Evolutionary conservation across 2,113 vertebrate species (phyloP).

Genomic region (Lophura nycthemera): DNA sequence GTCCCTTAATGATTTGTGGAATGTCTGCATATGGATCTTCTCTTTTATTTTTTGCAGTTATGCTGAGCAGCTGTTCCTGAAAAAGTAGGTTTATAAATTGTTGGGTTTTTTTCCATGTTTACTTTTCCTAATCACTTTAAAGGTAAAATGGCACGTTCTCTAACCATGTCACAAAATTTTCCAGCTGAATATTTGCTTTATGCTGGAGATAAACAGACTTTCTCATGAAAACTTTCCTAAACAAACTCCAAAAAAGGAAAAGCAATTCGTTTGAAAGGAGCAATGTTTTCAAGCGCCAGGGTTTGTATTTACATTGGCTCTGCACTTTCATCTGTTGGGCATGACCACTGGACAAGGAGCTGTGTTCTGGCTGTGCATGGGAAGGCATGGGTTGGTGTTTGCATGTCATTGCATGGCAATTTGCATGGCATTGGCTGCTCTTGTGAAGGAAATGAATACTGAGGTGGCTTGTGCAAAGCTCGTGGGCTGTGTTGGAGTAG

Average conservation of each 20-base stretch:
- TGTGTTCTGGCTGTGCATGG: background rate
- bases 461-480: background rate
- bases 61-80: constrained; percentile 66
- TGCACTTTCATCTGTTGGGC: background rate
- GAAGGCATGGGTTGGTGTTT: background rate
- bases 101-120: background rate
- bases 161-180: background rate
- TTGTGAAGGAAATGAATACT: background rate
- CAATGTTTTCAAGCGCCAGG: background rate
- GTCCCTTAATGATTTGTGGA: constrained; percentile 16
- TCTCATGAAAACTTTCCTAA: background rate
- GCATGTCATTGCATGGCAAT: background rate
- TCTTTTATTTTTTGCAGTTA: constrained; percentile 62
- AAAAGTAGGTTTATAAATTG: constrained; percentile 75
- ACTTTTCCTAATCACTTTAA: constrained; percentile 55
- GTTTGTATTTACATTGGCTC: constrained; percentile 26
- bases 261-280: background rate
- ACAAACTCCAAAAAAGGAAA: constrained; percentile 7
- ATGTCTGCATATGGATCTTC: constrained; percentile 26
- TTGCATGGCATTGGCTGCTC: background rate
- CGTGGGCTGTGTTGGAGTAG: background rate
- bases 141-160: background rate
- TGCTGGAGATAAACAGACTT: background rate
- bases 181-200: constrained; percentile 18
- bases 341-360: background rate